Percentiles rank a stretch among this genome's conserved stretches.
Conservation (phyloP, 1,140 invertebrate species). For the Tribolium castaneum region DNA sequence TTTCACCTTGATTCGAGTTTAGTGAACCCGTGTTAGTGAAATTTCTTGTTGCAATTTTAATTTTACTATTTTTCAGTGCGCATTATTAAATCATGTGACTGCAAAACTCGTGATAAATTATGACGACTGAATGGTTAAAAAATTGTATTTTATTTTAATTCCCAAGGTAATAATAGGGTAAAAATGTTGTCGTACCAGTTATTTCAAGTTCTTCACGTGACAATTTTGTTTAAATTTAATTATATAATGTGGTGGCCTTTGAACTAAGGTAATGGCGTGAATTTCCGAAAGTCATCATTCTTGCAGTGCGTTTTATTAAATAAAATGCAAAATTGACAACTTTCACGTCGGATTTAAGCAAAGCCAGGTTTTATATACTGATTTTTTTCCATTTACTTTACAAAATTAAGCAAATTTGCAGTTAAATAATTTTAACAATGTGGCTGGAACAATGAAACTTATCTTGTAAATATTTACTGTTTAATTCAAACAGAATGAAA, state of each 20-base stretch:
- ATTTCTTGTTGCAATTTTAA: too few relatives aligned
- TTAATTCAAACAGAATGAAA: too few relatives aligned
- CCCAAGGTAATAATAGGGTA: neutral
- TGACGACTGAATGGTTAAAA: neutral
- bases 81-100: neutral
- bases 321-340: too few relatives aligned
- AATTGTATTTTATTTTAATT: neutral
- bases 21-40: neutral
- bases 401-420: too few relatives aligned
- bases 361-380: too few relatives aligned
- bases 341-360: too few relatives aligned
- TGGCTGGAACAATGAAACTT: too few relatives aligned
- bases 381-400: too few relatives aligned
- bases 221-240: neutral
- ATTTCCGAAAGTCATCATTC: neutral
- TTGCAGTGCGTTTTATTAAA: neutral
- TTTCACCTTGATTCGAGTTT: slow-evolving; percentile 10
- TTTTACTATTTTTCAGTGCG: neutral
- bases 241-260: neutral
- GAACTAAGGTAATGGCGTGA: neutral
- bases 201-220: neutral
- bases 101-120: neutral
- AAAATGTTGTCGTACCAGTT: neutral
- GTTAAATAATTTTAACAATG: too few relatives aligned
- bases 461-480: too few relatives aligned